These are phyloP conservation scores for Oreohelix idahoensis DNA, from an alignment of 1,140 invertebrate species.

Conservation along the genomic window DNA sequence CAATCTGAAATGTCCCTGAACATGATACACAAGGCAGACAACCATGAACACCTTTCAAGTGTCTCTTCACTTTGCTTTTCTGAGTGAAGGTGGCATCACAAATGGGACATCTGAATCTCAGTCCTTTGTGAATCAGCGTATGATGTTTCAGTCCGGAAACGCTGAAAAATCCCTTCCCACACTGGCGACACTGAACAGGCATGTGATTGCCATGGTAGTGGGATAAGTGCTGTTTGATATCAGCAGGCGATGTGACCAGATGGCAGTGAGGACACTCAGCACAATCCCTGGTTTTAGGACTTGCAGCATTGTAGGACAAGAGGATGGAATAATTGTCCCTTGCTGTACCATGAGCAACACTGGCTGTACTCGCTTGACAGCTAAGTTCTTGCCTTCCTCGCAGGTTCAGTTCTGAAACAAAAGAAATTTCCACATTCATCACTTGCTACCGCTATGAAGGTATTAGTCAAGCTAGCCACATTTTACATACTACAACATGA, in stretches of 20 bases:
- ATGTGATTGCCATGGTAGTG: neutral
- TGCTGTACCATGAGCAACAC: neutral
- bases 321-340: neutral
- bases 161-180: slow-evolving; percentile 22
- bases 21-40: slow-evolving; percentile 19
- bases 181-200: neutral
- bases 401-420: slow-evolving; percentile 5
- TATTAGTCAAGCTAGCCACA: neutral
- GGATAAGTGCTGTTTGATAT: slow-evolving; percentile 1
- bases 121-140: neutral
- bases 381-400: neutral
- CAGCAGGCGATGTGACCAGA: neutral
- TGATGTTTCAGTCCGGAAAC: slow-evolving; percentile 4
- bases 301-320: neutral
- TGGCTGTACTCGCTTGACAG: neutral
- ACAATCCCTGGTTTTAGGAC: neutral
- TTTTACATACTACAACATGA: neutral
- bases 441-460: neutral
- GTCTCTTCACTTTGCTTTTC: slow-evolving; percentile 24
- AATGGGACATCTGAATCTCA: slow-evolving; percentile 17
- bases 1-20: slow-evolving; percentile 14
- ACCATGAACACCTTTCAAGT: slow-evolving; percentile 9
- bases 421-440: neutral
- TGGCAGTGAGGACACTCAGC: slow-evolving; percentile 4
- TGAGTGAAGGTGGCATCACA: slow-evolving; percentile 29